A percentile compares a stretch with the other conserved stretches of the same genome.
Evolutionary conservation across 2,113 vertebrate genomes (phyloP).

Genomic region (Baryphthengus martii): DNA sequence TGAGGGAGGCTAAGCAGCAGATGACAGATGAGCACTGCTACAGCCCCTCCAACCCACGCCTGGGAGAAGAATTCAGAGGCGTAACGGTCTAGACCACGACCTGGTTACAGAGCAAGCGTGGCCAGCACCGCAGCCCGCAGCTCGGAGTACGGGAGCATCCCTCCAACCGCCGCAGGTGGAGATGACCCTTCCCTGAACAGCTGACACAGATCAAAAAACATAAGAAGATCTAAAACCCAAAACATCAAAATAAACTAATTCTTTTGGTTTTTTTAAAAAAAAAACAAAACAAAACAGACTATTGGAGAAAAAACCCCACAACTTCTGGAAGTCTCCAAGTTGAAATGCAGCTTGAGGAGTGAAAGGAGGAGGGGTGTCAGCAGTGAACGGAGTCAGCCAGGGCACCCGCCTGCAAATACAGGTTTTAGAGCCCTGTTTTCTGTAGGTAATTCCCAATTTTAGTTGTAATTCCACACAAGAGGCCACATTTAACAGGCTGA

Average conservation of each 20-base stretch:
- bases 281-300: no score
- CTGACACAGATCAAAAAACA: not conserved
- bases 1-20: not conserved
- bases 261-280: not conserved
- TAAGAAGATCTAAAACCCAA: not conserved
- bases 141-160: fast-evolving
- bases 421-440: not conserved
- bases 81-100: fast-evolving
- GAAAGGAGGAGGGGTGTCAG: not conserved
- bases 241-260: not conserved
- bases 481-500: not conserved
- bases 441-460: not conserved
- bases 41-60: fast-evolving
- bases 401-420: fast-evolving
- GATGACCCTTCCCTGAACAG: not conserved
- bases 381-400: no score
- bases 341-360: not conserved
- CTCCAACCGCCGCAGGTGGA: fast-evolving
- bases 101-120: not conserved
- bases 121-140: not conserved
- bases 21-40: fast-evolving
- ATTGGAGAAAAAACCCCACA: fast-evolving
- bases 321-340: not conserved
- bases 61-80: not conserved
- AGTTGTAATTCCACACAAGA: not conserved